Evolutionary conservation across 30 jellyfish, hydroid and myxozoan species (phyloP), one percentile per base, ranked within the genome.

Genomic region (Sanderia malayensis): DNA sequence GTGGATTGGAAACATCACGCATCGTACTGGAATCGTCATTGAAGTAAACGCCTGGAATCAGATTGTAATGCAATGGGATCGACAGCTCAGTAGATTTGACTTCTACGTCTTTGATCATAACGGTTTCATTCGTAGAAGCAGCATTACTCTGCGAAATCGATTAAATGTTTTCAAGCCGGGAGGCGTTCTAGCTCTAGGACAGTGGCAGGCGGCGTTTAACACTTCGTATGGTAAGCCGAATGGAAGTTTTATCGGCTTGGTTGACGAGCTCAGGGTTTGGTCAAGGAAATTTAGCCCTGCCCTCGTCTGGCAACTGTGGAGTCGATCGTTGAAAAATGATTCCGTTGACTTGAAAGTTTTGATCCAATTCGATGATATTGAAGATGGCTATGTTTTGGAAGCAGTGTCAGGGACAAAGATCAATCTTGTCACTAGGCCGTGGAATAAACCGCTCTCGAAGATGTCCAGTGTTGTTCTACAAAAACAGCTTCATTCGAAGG

Each of bases 141-240:
- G 61, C n/a, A 28, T 76, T 26, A 52, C 22, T 52, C 32, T 76
- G 18, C 21, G 18, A 6, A 1, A 22, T 4, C 30, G 22, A 1
- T 21, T 45, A 10, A 71, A 62, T 53, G n/a, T 76, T 0, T 79
- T 79, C 61, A 71, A 55, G 37, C 27, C 20, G 0, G 90, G 83
- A 21, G 90, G 90, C 4, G 76, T 66, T 22, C 53, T 79, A 19
- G 82, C 69, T 2, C 31, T 79, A 2, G 90, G 90, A 0, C 79
- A 79, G 37, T 79, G 90, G 90, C 90, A 79, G 30, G 82, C 90
- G 11, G 87, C 87, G 10, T 65, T 76, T 17, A 76, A 76, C 44
- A 26, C 46, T 37, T 60, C 79, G 15, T 76, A 1, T 58, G 18
- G 26, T 6, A 46, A 53, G 32, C 87, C 87, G 18, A 76, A 76